Evolutionary conservation across 2,113 vertebrate genomes (phyloP), one percentile per base, ranked within the genome.

Genomic region (Atherinomorus stipes): DNA sequence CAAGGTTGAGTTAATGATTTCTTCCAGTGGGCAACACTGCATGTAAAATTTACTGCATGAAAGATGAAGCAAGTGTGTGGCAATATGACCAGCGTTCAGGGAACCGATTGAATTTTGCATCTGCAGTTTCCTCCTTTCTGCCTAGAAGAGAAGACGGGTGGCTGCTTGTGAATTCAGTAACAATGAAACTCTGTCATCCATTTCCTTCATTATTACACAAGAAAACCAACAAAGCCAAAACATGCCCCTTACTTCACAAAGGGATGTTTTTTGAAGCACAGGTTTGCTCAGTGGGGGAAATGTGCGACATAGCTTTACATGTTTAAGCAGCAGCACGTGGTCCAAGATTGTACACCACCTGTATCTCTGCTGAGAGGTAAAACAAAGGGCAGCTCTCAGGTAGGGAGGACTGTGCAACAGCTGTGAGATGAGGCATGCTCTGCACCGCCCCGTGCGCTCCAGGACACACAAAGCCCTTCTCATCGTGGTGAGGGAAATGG

Each of bases 391-490:
- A 0, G 45, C 76, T 62, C 51, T 75, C 34, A 52, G 77, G 58
- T 15, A 16, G 37, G n/a, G 31, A 59, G 62, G 31, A 49, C 53
- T 52, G 47, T 71, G 25, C 23, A 53, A 4, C 57, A 77, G 71
- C 83, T 85, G 75, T 47, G 80, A 71, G 40, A 60, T 51, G 61
- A 77, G 40, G 68, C 45, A 8, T 18, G n/a, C 34, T 57, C 28
- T 42, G n/a, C 13, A 26, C 23, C 12, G 3, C 44, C 8, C 4
- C 38, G 42, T 38, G 2, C 53, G 65, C 73, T 56, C 50, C 52
- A 22, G 13, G 22, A 52, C 60, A 83, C 81, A 87, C 75, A 76
- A 85, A 77, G 44, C 23, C 51, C 38, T 57, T 79, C 74, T 90
- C 66, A 78, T 71, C 62, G 4, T 1, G 25, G 18, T 51, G 54